These are phyloP conservation scores for Vultur gryphus DNA, from an alignment of 2,797 vertebrate species.

Conservation along the genomic window DNA sequence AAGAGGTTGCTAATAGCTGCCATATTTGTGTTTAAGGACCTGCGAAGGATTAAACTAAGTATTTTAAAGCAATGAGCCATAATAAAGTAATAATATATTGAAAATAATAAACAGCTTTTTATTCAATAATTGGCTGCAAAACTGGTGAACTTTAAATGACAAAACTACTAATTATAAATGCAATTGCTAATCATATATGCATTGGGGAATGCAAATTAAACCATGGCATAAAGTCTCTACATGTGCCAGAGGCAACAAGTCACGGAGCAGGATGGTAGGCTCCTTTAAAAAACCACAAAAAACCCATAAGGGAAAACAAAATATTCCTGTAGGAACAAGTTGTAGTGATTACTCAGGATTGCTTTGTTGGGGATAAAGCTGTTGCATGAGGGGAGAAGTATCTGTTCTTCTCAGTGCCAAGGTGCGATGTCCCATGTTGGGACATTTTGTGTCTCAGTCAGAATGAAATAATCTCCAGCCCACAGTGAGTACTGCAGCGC, in stretches of 20 bases:
- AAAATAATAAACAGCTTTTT: conserved; percentile 79
- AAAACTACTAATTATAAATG: conserved; percentile 74
- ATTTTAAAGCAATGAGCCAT: conserved; percentile 81
- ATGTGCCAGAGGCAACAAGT: background rate
- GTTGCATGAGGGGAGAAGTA: background rate
- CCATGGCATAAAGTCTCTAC: background rate
- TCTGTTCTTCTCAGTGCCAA: background rate
- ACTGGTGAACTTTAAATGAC: conserved; percentile 72
- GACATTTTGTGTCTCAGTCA: background rate
- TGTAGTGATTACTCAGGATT: background rate
- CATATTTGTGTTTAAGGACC: conserved; percentile 84
- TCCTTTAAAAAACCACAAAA: background rate
- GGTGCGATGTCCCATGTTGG: background rate
- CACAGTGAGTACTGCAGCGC: background rate
- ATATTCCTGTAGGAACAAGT: background rate
- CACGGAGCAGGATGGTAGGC: accelerated
- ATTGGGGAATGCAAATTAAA: conserved; percentile 33
- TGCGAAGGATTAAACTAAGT: conserved; percentile 78
- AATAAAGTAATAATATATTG: conserved; percentile 80
- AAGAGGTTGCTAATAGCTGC: conserved; percentile 86
- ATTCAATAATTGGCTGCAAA: conserved; percentile 76
- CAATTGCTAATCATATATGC: conserved; percentile 37
- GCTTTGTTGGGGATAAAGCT: background rate
- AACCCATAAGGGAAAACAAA: background rate
- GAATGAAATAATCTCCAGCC: background rate